Conservation (phyloP, 37 sponge, comb jelly and placozoan genomes). For the Ianthella basta region DNA sequence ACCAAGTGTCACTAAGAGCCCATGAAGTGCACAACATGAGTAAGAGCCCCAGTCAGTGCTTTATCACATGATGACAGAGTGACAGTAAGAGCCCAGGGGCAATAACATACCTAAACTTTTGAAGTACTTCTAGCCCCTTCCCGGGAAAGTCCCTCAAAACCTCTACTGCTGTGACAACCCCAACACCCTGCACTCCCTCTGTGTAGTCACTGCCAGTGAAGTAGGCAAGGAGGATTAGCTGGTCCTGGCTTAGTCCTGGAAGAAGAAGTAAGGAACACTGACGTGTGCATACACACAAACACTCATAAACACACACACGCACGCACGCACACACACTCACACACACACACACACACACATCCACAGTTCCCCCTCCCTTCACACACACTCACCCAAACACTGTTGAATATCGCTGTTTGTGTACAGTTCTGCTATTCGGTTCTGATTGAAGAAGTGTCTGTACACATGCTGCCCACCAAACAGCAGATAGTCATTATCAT, state of each 20-base stretch:
- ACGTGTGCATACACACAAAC: too few species aligned
- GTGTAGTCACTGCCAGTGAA: conserved; percentile 97
- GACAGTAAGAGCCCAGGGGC: too few species aligned
- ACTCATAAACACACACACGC: too few species aligned
- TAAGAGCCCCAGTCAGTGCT: too few species aligned
- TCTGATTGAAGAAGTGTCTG: conserved; percentile 85
- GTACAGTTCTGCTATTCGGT: conserved; percentile 58
- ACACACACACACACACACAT: conserved; percentile 3
- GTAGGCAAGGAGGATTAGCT: conserved; percentile 81
- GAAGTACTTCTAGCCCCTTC: conserved; percentile 57
- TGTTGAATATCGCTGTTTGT: conserved; percentile 41
- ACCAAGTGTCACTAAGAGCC: too few species aligned
- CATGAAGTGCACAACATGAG: too few species aligned
- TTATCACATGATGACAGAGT: too few species aligned
- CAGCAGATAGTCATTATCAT: conserved; percentile 93
- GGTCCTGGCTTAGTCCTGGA: conserved; percentile 66
- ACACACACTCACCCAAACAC: conserved; percentile 49
- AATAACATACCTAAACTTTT: conserved; percentile 69
- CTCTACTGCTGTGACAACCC: conserved; percentile 85
- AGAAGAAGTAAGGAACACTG: neutral
- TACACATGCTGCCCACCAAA: conserved; percentile 91
- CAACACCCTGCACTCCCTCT: conserved; percentile 87
- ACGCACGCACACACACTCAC: neutral
- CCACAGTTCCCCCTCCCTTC: neutral
- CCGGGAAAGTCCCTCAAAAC: conserved; percentile 72